Evolutionary conservation across 1,140 invertebrate species (phyloP).

Genomic region (Drepana arcuata): DNA sequence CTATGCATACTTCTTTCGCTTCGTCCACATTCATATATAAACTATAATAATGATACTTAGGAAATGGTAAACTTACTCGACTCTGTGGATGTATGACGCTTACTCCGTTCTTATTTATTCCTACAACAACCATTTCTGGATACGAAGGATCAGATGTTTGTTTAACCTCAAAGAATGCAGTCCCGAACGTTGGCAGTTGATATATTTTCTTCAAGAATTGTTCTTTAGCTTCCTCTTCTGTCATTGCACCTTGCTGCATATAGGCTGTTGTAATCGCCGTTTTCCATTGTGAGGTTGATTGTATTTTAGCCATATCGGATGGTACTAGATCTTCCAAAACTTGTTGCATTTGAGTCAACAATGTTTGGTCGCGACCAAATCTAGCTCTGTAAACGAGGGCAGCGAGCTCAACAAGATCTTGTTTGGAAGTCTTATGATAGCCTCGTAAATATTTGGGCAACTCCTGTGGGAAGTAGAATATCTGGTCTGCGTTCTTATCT

Average conservation of each 20-base stretch:
- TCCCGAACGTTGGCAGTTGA: conserved; percentile 92
- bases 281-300: conserved; percentile 88
- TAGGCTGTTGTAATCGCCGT: conserved; percentile 79
- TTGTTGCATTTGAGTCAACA: conserved; percentile 75
- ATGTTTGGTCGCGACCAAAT: conserved; percentile 79
- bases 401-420: conserved; percentile 85
- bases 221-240: conserved; percentile 84
- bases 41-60: conserved; percentile 2
- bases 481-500: conserved; percentile 91
- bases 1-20: too few species aligned
- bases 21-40: too few species aligned
- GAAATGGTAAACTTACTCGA: conserved; percentile 77
- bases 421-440: conserved; percentile 86
- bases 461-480: conserved; percentile 97
- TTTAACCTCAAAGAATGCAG: conserved; percentile 96
- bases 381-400: conserved; percentile 86
- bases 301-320: conserved; percentile 81
- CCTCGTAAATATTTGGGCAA: conserved; percentile 92
- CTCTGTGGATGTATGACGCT: conserved; percentile 89
- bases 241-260: conserved; percentile 74
- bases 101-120: conserved; percentile 93
- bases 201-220: conserved; percentile 87
- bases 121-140: conserved; percentile 89
- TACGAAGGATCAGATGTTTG: conserved; percentile 87
- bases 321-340: conserved; percentile 85